Conservation (phyloP, 2,888 invertebrate genomes). For the Pachycephus smyrnensis region DNA sequence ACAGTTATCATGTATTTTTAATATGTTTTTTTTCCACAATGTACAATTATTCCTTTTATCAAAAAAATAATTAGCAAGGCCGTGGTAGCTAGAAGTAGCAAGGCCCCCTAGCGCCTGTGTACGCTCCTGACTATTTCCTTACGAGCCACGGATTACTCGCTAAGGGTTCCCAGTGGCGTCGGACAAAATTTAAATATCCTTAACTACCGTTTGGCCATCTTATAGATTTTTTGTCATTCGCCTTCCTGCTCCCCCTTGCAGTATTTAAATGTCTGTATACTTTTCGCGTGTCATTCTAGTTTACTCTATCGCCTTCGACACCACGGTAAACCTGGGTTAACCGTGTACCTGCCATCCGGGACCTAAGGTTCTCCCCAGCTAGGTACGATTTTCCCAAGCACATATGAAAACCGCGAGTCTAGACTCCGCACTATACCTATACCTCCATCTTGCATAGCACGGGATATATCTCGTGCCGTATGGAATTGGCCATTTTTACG, state of each 20-base stretch:
- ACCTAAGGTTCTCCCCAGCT: background rate
- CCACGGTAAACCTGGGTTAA: background rate
- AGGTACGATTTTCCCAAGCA: background rate
- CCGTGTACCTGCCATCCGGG: background rate
- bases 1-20: background rate
- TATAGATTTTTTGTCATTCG: background rate
- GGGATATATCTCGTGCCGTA: background rate
- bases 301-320: background rate
- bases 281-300: background rate
- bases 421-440: background rate
- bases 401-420: background rate
- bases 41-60: background rate
- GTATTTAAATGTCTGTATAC: background rate
- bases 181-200: background rate
- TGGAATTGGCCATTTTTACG: background rate
- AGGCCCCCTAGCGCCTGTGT: background rate
- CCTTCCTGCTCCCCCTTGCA: background rate
- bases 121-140: background rate
- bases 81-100: too few relatives aligned
- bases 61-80: too few relatives aligned
- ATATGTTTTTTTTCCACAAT: background rate
- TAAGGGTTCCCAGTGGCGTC: background rate
- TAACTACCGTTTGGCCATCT: background rate
- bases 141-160: background rate
- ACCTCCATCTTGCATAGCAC: background rate